These are phyloP conservation scores for Amiota communis DNA, from an alignment of 2,888 invertebrate species.

Conservation along the genomic window DNA sequence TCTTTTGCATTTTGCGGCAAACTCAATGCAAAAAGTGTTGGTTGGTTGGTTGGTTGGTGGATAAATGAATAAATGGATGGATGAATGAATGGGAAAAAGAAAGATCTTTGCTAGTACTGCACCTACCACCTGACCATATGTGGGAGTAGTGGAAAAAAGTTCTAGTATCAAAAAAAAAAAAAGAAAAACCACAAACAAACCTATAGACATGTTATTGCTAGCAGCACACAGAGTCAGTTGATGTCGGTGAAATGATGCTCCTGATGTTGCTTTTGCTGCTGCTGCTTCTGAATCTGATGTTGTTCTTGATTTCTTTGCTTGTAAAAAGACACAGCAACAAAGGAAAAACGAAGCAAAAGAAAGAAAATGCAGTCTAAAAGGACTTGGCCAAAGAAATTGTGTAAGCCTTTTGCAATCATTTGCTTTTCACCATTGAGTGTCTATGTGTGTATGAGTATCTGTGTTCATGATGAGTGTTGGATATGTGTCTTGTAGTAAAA, in stretches of 20 bases:
- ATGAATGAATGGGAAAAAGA: no score
- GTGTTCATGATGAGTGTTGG: slow-evolving; percentile 2
- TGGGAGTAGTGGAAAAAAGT: neutral
- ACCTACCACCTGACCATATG: neutral
- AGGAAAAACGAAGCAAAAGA: neutral
- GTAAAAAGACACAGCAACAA: slow-evolving; percentile 1
- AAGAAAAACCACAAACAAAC: no score
- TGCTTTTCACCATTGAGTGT: neutral
- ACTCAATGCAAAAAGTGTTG: neutral
- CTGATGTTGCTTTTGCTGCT: slow-evolving; percentile 19
- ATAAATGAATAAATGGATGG: no score
- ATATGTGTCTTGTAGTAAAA: neutral
- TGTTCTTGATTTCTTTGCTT: slow-evolving; percentile 7
- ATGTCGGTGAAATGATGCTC: no score
- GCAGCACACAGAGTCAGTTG: no score
- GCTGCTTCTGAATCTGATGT: neutral
- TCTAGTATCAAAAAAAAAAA: slow-evolving; percentile 1
- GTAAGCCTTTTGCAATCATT: slow-evolving; percentile 10
- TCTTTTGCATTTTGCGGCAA: slow-evolving; percentile 7
- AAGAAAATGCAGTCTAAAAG: slow-evolving; percentile 20
- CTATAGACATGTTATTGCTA: neutral
- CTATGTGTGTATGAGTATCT: neutral
- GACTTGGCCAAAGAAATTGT: slow-evolving; percentile 12
- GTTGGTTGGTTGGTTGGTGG: neutral
- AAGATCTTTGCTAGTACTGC: neutral